Evolutionary conservation across 2,888 invertebrate species (phyloP).

Genomic region (Oscheius sp.): DNA sequence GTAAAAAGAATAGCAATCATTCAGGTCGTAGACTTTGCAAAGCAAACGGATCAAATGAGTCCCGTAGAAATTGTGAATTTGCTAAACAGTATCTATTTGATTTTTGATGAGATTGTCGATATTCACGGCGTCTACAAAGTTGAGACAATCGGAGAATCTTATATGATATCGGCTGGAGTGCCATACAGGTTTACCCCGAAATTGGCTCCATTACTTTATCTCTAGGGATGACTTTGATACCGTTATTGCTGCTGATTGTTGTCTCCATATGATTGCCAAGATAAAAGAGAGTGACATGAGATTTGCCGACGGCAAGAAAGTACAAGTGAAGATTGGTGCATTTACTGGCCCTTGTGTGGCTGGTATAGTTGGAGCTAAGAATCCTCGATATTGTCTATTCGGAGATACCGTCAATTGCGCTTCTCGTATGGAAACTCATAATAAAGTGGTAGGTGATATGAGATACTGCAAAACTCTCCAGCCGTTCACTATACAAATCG

Average conservation of each 20-base stretch:
- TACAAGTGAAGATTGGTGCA: slow-evolving; percentile 51
- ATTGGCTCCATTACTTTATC: slow-evolving; percentile 11
- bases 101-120: slow-evolving; percentile 92
- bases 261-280: slow-evolving; percentile 56
- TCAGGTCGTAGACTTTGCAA: slow-evolving; percentile 80
- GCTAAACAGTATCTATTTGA: slow-evolving; percentile 80
- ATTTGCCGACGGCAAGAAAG: slow-evolving; percentile 40
- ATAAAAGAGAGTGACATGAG: slow-evolving; percentile 47
- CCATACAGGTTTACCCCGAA: slow-evolving; percentile 42
- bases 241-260: slow-evolving; percentile 59
- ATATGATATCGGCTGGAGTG: slow-evolving; percentile 64
- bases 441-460: slow-evolving; percentile 47
- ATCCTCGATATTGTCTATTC: slow-evolving; percentile 65
- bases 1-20: not conserved
- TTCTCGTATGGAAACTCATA: slow-evolving; percentile 62
- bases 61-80: slow-evolving; percentile 98
- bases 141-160: slow-evolving; percentile 65
- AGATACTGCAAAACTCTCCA: slow-evolving; percentile 28
- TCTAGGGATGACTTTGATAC: slow-evolving; percentile 53
- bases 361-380: slow-evolving; percentile 60
- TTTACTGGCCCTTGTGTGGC: slow-evolving; percentile 62
- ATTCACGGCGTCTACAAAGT: slow-evolving; percentile 85
- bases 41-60: slow-evolving; percentile 92
- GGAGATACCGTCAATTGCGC: slow-evolving; percentile 66
- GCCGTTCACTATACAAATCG: slow-evolving; percentile 61